These are phyloP conservation scores for Gavialis gangeticus DNA, from an alignment of 2,113 vertebrate species.

Conservation along the genomic window DNA sequence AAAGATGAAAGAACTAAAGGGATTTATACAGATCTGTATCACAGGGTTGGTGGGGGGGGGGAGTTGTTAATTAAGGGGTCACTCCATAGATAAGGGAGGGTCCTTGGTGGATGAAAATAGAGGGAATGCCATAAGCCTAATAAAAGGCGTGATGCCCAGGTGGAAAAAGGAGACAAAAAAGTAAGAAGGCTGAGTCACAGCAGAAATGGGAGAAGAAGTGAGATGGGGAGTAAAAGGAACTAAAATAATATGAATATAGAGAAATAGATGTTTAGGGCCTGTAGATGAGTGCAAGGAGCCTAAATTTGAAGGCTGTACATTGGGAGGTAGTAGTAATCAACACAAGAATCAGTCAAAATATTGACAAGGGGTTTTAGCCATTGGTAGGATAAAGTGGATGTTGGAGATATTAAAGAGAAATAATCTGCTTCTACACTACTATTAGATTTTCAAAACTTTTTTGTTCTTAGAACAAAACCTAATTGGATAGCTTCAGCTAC, in stretches of 20 bases:
- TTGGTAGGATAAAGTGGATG: not conserved
- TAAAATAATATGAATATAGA: not conserved
- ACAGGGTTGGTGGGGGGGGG: not conserved
- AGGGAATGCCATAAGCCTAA: not conserved
- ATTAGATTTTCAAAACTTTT: not conserved
- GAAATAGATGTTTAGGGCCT: not conserved
- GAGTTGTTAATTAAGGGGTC: not conserved
- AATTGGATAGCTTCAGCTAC: not conserved
- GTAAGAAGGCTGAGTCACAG: not conserved
- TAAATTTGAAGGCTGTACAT: not conserved
- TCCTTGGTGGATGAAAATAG: not conserved
- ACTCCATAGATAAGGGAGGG: not conserved
- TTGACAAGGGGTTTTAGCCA: not conserved
- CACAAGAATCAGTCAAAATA: not conserved
- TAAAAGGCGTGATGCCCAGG: fast-evolving
- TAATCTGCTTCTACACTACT: not conserved
- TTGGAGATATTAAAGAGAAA: not conserved
- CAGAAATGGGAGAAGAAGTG: not conserved
- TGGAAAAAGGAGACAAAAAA: not conserved
- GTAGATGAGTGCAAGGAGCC: not conserved
- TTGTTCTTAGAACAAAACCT: not conserved
- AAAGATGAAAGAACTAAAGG: not conserved
- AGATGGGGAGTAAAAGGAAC: not conserved
- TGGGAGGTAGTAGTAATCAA: not conserved
- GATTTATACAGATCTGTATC: not conserved